Base-by-base conservation (phyloP, 2,888 invertebrate genomes). In the Cerastoderma edule region DNA sequence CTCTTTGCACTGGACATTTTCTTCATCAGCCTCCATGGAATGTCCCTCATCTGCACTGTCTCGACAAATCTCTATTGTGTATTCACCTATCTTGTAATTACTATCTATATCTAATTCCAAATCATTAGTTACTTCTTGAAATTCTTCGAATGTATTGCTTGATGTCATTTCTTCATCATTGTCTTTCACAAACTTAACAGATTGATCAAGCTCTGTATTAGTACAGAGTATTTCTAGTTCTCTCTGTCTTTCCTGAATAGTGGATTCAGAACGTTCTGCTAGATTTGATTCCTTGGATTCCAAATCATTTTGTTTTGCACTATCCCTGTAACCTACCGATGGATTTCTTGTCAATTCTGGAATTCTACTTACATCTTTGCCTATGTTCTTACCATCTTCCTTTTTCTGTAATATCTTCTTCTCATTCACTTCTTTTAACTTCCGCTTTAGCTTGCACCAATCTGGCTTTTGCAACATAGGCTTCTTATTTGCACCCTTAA, bases 41-140 rank as follows among this genome's bases (percentile, higher is more conserved):
- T 33, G 33, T 24, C 27, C 63, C 16, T 71, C 71, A 48, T 54
- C 32, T 33, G 71, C 46, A 33, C 67, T 67, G 32, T 75, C 67
- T 60, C 63, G 67, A 53, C 54, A 48, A n/a, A 75, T 67, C 60
- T 75, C 75, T 60, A 75, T 71, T 30, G 71, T 63, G 53, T 75
- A 75, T 39, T 64, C 75, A 71, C 54, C 70, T 6, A 75, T 63
- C n/a, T 57, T 57, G 28, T 28, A 68, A 39, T 44, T 57, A 46
- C 30, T 48, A 19, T 66, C 68, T n/a, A 30, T 32, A 22, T 32
- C 66, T n/a, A 48, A 30, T n/a, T 66, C 66, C 13, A 32, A 48
- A 50, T 44, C 68, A 54, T 53, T 27, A 35, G 39, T 2, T 13
- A 46, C n/a, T 65, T 65, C 30, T 28, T 57, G 57, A 28, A 57